A percentile compares a stretch with the other conserved stretches of the same genome.
Evolutionary conservation across 2,888 invertebrate genomes (phyloP).

Genomic region (Drosophila prolongata): DNA sequence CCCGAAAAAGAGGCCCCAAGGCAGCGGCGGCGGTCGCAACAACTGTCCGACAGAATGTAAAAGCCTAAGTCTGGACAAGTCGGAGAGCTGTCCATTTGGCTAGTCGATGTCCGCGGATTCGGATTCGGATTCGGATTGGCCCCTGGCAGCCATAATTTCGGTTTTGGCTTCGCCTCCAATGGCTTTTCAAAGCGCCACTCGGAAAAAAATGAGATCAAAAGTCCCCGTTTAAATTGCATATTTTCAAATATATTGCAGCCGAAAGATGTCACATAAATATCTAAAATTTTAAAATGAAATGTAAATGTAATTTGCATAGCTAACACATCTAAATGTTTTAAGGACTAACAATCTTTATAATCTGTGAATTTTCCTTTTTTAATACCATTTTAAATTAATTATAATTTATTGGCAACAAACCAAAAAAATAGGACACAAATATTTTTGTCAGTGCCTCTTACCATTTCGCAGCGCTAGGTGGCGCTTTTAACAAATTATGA

Average conservation of each 20-base stretch:
- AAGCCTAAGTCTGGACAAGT: conserved; percentile 62
- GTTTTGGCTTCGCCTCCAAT: conserved; percentile 33
- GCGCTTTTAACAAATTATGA: conserved; percentile 79
- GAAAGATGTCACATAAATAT: no score
- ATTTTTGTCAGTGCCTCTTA: conserved; percentile 7
- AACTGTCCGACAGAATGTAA: conserved; percentile 63
- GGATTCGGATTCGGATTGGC: conserved; percentile 34
- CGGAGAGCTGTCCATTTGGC: conserved; percentile 68
- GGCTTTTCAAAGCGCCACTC: conserved; percentile 8
- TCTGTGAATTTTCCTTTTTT: no score
- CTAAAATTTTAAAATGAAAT: no score
- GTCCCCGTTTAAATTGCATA: neutral
- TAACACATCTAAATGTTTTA: no score
- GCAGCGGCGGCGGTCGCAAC: conserved; percentile 12
- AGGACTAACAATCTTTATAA: no score
- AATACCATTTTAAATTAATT: no score
- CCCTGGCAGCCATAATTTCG: conserved; percentile 61
- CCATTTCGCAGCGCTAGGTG: conserved; percentile 58
- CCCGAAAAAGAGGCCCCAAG: conserved; percentile 45
- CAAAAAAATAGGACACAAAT: no score
- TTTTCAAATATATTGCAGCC: no score
- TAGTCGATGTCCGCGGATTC: conserved; percentile 47
- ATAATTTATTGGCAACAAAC: no score
- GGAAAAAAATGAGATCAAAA: neutral
- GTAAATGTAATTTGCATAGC: no score